A percentile compares a stretch with the other conserved stretches of the same genome.
phyloP scores from a whole-genome alignment of 1,140 invertebrate species.

The Drosophila watanabei region DNA sequence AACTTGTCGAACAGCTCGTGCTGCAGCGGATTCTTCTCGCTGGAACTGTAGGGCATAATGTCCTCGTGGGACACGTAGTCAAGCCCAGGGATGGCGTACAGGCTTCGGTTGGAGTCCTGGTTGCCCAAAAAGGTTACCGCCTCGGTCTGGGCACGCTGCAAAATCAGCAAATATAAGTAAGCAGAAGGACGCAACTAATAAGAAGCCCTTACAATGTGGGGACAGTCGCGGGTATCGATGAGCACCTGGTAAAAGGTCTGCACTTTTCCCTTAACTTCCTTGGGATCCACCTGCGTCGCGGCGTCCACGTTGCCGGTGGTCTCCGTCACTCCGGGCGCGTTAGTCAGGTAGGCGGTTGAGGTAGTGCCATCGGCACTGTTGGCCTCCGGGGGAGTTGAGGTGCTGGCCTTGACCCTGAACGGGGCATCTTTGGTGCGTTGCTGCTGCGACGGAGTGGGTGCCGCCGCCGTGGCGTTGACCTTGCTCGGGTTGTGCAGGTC shows the following conservation, averaged over 20 bases:
- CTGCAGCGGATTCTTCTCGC: constrained; percentile 92
- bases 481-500: constrained; percentile 89
- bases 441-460: constrained; percentile 61
- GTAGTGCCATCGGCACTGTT: constrained; percentile 11
- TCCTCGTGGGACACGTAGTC: constrained; percentile 99
- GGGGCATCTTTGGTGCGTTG: constrained; percentile 67
- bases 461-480: constrained; percentile 68
- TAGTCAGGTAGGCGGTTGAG: constrained; percentile 17
- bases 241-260: constrained; percentile 99
- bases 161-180: constrained; percentile 25
- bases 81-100: constrained; percentile 97
- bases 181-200: not conserved
- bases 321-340: constrained; percentile 8
- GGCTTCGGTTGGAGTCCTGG: constrained; percentile 96
- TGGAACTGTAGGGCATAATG: constrained; percentile 94
- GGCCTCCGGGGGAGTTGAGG: constrained; percentile 60
- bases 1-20: constrained; percentile 99
- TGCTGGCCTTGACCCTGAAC: constrained; percentile 78
- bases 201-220: constrained; percentile 93
- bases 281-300: constrained; percentile 86
- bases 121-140: constrained; percentile 99
- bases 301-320: constrained; percentile 42
- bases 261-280: constrained; percentile 95
- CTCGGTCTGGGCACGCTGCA: constrained; percentile 96
- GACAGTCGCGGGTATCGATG: constrained; percentile 98